phyloP scores from a whole-genome alignment of 2,113 vertebrate genomes.

The Rhabdornis inornatus region DNA sequence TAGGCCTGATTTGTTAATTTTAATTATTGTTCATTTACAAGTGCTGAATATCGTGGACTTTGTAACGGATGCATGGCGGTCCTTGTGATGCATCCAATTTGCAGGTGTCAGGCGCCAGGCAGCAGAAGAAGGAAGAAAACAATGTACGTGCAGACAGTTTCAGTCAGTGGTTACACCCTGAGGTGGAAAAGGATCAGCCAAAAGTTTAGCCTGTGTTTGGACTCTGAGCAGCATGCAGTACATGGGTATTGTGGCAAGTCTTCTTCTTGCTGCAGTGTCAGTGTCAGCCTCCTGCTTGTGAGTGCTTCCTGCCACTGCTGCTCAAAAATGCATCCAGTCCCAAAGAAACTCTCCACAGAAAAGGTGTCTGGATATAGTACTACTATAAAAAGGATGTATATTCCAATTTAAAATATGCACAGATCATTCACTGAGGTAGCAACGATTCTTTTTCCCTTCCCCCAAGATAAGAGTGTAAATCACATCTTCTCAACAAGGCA shows the following conservation, averaged over 20 bases:
- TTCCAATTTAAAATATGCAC: conserved; percentile 58
- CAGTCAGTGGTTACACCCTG: not conserved
- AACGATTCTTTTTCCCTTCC: conserved; percentile 48
- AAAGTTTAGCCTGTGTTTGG: not conserved
- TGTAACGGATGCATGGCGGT: accelerated
- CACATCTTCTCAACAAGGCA: conserved; percentile 62
- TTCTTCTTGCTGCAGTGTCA: not conserved
- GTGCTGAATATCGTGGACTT: not conserved
- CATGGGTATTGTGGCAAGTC: not conserved
- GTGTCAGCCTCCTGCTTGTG: not conserved
- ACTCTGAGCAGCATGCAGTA: not conserved
- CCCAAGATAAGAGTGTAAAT: conserved; percentile 60
- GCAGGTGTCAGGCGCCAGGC: not conserved
- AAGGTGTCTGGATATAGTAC: conserved; percentile 8
- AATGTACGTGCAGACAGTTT: not conserved
- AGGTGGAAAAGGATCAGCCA: not conserved
- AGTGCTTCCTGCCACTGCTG: not conserved
- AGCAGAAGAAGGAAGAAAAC: not conserved
- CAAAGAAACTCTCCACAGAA: conserved; percentile 10
- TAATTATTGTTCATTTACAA: not conserved
- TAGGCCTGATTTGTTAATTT: not conserved
- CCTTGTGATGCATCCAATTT: not conserved
- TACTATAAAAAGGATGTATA: conserved; percentile 63
- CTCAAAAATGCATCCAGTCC: not conserved
- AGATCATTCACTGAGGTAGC: conserved; percentile 47